A percentile compares a stretch with the other conserved stretches of the same genome.
These are phyloP conservation scores for Gopherus evgoodei DNA, from an alignment of 2,113 vertebrate genomes.

Conservation along the genomic window DNA sequence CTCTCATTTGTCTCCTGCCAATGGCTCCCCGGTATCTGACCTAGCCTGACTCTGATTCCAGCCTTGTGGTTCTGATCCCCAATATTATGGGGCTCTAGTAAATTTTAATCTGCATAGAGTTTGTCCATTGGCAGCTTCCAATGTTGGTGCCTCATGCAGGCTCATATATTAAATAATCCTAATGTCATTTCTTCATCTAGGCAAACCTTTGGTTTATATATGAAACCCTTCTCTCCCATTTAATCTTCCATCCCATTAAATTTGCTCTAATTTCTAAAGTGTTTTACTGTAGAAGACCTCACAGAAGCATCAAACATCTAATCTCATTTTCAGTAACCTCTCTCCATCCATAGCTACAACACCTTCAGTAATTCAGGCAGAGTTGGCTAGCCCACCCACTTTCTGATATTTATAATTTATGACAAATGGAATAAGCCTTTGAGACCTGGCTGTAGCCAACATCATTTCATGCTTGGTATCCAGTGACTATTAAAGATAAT, in stretches of 20 bases:
- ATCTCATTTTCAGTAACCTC: not conserved
- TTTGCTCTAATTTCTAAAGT: not conserved
- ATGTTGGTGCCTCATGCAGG: not conserved
- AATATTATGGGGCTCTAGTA: not conserved
- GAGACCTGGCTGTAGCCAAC: not conserved
- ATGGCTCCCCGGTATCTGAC: not conserved
- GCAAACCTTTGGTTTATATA: not conserved
- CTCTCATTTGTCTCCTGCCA: not conserved
- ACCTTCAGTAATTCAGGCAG: not conserved
- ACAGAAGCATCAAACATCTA: not conserved
- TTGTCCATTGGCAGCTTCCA: not conserved
- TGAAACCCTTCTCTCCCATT: not conserved
- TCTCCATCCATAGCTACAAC: not conserved
- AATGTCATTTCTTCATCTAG: not conserved
- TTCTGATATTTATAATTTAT: slow-evolving; percentile 43
- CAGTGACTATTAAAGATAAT: slow-evolving; percentile 62
- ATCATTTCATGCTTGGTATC: slow-evolving; percentile 46
- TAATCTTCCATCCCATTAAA: not conserved
- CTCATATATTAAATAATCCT: not conserved
- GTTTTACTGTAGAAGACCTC: not conserved
- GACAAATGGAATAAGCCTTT: not conserved
- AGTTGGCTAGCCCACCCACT: not conserved
- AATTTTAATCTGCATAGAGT: not conserved
- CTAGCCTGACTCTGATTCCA: not conserved
- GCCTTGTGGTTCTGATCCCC: not conserved